Evolutionary conservation across 2,797 vertebrate species (phyloP).

Genomic region (Rousettus madagascariensis): DNA sequence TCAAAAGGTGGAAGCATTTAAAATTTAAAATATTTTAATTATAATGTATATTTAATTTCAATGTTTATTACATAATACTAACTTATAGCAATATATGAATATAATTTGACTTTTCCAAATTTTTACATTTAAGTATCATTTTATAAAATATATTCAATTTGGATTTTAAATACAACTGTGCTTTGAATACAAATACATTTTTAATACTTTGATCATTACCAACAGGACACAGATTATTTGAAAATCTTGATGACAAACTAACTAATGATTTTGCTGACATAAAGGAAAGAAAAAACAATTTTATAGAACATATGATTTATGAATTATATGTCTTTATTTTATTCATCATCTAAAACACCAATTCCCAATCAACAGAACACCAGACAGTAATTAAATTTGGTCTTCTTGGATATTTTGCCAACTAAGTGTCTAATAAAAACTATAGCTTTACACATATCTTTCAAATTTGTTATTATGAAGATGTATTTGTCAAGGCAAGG

Average conservation of each 20-base stretch:
- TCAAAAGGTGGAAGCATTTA: not conserved
- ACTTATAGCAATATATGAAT: not conserved
- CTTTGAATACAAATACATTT: not conserved
- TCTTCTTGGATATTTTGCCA: conserved; percentile 10
- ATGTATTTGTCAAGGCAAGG: not conserved
- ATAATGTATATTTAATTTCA: not conserved
- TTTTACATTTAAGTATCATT: not conserved
- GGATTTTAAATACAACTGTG: not conserved
- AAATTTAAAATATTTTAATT: conserved; percentile 12
- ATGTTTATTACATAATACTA: not conserved
- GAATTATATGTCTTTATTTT: conserved; percentile 27
- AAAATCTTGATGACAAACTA: conserved; percentile 14
- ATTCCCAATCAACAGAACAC: not conserved
- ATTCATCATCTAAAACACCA: not conserved
- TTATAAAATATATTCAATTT: conserved; percentile 34
- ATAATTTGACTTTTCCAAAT: not conserved
- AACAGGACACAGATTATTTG: not conserved
- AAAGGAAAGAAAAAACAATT: conserved; percentile 34
- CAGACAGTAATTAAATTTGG: not conserved
- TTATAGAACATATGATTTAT: not conserved
- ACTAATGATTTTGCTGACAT: not conserved
- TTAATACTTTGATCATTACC: not conserved
- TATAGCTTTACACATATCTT: not conserved
- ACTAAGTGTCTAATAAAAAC: not conserved
- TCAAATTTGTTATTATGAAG: conserved; percentile 13